Conservation (phyloP, 2,888 invertebrate species). For the Druceiella hillmani region DNA sequence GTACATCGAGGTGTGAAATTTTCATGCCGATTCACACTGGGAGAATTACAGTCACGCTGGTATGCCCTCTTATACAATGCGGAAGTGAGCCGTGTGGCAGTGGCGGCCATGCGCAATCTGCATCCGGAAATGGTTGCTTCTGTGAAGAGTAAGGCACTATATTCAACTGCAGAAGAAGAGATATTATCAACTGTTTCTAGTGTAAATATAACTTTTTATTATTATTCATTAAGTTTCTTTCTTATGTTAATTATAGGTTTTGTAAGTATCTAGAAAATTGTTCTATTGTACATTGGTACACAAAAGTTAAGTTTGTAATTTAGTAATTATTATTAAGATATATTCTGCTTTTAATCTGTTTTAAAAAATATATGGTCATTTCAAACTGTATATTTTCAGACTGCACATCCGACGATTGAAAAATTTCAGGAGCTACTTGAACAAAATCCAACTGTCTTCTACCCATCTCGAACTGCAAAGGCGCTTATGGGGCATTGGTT, state of each 20-base stretch:
- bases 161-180: slow-evolving; percentile 86
- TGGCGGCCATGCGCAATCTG: slow-evolving; percentile 88
- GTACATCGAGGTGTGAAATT: slow-evolving; percentile 93
- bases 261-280: background rate
- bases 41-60: slow-evolving; percentile 95
- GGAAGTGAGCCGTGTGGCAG: slow-evolving; percentile 86
- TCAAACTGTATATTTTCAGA: slow-evolving; percentile 43
- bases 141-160: slow-evolving; percentile 84
- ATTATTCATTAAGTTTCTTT: slow-evolving; percentile 7
- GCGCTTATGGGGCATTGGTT: slow-evolving; percentile 87
- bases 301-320: background rate
- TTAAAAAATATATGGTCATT: slow-evolving; percentile 4
- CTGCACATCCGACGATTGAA: slow-evolving; percentile 65
- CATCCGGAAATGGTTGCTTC: slow-evolving; percentile 86
- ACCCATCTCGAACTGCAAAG: slow-evolving; percentile 82
- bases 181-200: slow-evolving; percentile 76
- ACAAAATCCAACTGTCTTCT: slow-evolving; percentile 80
- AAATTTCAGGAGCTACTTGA: slow-evolving; percentile 81
- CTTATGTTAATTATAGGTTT: slow-evolving; percentile 7
- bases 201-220: slow-evolving; percentile 32
- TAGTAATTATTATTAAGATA: background rate
- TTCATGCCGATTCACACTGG: slow-evolving; percentile 89
- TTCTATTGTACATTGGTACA: slow-evolving; percentile 4
- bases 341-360: background rate
- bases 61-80: slow-evolving; percentile 92